Evolutionary conservation across 2,888 invertebrate genomes (phyloP).

Genomic region (Callyntrura sp.): DNA sequence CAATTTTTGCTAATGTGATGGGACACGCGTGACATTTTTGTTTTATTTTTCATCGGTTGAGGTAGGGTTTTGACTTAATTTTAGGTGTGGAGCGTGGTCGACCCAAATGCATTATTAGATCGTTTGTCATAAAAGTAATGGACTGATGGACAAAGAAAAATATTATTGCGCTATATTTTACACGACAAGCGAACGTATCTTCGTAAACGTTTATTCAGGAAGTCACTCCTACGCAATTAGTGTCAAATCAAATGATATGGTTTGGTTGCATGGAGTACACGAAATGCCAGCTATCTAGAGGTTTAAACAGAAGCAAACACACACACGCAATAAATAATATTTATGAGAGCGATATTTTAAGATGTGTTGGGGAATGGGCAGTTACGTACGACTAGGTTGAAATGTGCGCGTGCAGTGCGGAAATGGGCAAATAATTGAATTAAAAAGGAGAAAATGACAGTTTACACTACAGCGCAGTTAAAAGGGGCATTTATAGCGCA

Average conservation of each 20-base stretch:
- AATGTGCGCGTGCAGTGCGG: slow-evolving; percentile 2
- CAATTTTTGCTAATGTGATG: not conserved
- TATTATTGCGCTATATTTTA: not conserved
- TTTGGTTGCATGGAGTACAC: slow-evolving; percentile 18
- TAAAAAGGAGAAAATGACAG: slow-evolving; percentile 56
- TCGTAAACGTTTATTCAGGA: slow-evolving; percentile 27
- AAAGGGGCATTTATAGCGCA: not conserved
- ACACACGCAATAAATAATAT: not conserved
- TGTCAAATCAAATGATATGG: slow-evolving; percentile 44
- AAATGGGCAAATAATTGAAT: slow-evolving; percentile 67
- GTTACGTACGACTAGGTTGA: not conserved
- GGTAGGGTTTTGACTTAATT: not conserved
- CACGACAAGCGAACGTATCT: not conserved
- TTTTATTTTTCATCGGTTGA: not conserved
- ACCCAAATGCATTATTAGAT: slow-evolving; percentile 9
- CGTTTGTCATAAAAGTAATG: not conserved
- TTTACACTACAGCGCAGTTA: not conserved
- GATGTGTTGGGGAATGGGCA: not conserved
- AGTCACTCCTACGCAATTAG: slow-evolving; percentile 42
- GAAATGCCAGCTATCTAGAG: slow-evolving; percentile 10
- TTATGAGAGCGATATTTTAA: not conserved
- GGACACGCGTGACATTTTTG: not conserved
- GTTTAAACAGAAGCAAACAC: not conserved
- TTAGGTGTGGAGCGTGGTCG: not conserved
- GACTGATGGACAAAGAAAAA: slow-evolving; percentile 4